phyloP scores from a whole-genome alignment of 2,888 invertebrate species.

The Andrena chrysosceles region DNA sequence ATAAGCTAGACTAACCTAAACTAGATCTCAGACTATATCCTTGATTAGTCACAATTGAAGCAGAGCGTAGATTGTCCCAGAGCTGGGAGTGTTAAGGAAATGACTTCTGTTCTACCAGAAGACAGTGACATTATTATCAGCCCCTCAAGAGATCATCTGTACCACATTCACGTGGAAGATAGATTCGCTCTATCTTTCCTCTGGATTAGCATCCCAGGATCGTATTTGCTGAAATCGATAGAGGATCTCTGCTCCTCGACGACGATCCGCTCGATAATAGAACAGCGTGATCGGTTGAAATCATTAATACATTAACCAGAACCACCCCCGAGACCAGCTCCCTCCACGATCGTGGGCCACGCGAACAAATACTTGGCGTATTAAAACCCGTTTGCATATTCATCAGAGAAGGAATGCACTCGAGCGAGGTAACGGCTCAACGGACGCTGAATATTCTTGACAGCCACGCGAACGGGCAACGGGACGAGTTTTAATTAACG shows the following conservation, averaged over 20 bases:
- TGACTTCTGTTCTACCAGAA: too few species aligned
- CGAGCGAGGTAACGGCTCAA: constrained; percentile 60
- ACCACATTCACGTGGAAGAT: too few species aligned
- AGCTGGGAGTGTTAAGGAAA: too few species aligned
- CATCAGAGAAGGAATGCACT: constrained; percentile 61
- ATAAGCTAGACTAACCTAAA: too few species aligned
- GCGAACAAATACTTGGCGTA: constrained; percentile 34
- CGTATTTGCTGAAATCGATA: neutral
- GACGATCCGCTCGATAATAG: neutral
- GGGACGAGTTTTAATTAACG: constrained; percentile 51
- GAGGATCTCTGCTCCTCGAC: neutral
- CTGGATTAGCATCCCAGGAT: neutral
- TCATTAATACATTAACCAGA: constrained; percentile 13
- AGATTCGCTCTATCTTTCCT: neutral
- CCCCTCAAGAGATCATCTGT: too few species aligned
- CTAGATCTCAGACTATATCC: too few species aligned
- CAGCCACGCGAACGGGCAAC: constrained; percentile 40
- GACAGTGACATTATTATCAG: too few species aligned
- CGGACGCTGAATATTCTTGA: constrained; percentile 57
- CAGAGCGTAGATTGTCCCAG: too few species aligned
- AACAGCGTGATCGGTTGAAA: neutral
- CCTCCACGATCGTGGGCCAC: constrained; percentile 2
- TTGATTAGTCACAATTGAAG: too few species aligned
- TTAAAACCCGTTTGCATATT: constrained; percentile 64
- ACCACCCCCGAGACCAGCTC: neutral